Base-by-base conservation (phyloP, 2,113 vertebrate species). In the Panthera leo region DNA sequence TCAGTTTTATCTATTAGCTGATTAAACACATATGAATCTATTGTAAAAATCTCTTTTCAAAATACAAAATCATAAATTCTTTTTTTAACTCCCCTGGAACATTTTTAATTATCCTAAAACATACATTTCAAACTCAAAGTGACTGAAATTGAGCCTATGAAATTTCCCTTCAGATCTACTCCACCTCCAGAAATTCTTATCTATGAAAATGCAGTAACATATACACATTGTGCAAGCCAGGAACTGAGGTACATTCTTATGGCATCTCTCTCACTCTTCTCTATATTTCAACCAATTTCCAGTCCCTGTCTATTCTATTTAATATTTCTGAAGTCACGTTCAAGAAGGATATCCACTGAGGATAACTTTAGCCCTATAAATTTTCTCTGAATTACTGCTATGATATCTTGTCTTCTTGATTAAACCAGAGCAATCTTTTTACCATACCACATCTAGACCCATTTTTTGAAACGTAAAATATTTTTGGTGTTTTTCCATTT, bases 1-100 rank as follows among this genome's bases (percentile, higher is more conserved):
- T 94, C 29, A 86, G 11, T 84, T 55, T 93, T 80, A 73, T 10
- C 3, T 85, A 42, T 51, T 18, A 80, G 2, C 12, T n/a, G 1
- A 86, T 68, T 95, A 75, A 93, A 94, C 19, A 84, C 21, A 80
- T 89, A 70, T 95, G 42, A 91, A 91, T 76, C 15, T 0, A 25
- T 39, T 78, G 9, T 48, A 39, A 91, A 84, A 53, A 58, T 48
- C 18, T 67, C 25, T 87, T 18, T 51, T 97, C 61, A 75, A 85
- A 55, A 88, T 70, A 5, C 5, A 34, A 80, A 88, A 19, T 88
- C 18, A 73, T 55, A 36, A 90, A 42, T 55, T 84, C 23, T 34
- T 5, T 71, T 91, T 76, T 68, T 73, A 93, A 27, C 4, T 84
- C 2, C 4, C 1, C 3, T 39, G 58, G 14, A 93, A 73, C 31